phyloP scores from a whole-genome alignment of 1,140 invertebrate species.

The Helicoverpa armigera region DNA sequence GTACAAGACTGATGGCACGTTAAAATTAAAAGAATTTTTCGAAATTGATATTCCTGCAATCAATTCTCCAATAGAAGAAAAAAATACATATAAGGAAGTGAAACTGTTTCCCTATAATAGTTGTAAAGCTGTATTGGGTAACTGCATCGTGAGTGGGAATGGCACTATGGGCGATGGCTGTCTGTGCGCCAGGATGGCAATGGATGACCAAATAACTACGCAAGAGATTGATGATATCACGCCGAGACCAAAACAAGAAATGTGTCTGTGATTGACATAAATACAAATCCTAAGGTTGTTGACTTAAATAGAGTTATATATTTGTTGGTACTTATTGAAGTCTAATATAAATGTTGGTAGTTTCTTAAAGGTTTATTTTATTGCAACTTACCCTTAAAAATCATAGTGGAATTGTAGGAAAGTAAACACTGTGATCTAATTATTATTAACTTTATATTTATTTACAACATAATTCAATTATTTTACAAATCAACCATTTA shows the following conservation, averaged over 20 bases:
- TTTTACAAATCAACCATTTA: constrained; percentile 86
- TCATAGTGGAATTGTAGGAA: background rate
- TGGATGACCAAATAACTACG: constrained; percentile 69
- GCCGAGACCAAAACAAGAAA: constrained; percentile 60
- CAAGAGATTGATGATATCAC: constrained; percentile 82
- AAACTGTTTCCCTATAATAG: constrained; percentile 68
- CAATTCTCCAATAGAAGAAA: constrained; percentile 46
- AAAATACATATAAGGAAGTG: constrained; percentile 53
- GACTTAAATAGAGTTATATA: constrained; percentile 34
- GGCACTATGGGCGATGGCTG: constrained; percentile 77
- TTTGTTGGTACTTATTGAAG: constrained; percentile 40
- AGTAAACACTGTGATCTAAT: constrained; percentile 52
- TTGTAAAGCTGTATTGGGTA: constrained; percentile 77
- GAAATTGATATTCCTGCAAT: constrained; percentile 64
- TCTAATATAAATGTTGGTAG: constrained; percentile 6
- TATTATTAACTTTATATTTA: constrained; percentile 83
- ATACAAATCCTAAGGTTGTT: constrained; percentile 10
- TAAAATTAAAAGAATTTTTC: constrained; percentile 75
- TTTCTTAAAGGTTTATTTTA: too few relatives aligned
- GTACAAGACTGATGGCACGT: constrained; percentile 67
- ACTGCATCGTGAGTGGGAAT: constrained; percentile 79
- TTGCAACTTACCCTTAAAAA: too few relatives aligned
- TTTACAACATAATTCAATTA: constrained; percentile 83
- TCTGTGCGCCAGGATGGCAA: constrained; percentile 76
- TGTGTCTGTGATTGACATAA: constrained; percentile 20